phyloP scores from a whole-genome alignment of 2,888 invertebrate genomes.

The Neocrepidodera transversa region DNA sequence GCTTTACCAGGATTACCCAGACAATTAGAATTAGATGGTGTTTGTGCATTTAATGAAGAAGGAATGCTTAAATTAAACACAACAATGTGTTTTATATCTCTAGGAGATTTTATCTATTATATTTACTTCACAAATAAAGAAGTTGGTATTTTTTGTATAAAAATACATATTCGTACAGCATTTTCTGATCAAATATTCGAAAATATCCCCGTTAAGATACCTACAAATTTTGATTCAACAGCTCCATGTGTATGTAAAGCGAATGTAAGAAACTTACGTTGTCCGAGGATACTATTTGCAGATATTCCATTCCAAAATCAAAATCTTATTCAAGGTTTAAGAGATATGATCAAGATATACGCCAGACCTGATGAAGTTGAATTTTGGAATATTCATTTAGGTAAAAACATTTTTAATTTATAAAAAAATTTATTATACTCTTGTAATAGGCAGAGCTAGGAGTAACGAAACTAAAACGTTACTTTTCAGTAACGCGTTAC shows the following conservation, averaged over 20 bases:
- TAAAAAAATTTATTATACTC: too few species aligned
- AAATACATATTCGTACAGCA: constrained; percentile 36
- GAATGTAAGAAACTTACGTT: constrained; percentile 37
- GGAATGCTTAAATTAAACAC: constrained; percentile 22
- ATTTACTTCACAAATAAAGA: constrained; percentile 46
- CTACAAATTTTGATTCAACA: constrained; percentile 30
- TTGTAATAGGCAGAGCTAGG: too few species aligned
- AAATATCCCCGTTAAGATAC: constrained; percentile 36
- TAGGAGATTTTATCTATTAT: constrained; percentile 33
- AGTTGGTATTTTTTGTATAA: constrained; percentile 50
- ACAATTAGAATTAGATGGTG: constrained; percentile 23
- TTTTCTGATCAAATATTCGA: constrained; percentile 5
- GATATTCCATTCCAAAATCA: constrained; percentile 50
- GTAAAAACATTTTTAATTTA: constrained; percentile 32
- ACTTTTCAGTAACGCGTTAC: too few species aligned
- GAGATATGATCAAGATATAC: constrained; percentile 41
- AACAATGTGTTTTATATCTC: constrained; percentile 33
- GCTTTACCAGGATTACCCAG: constrained; percentile 31
- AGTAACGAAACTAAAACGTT: too few species aligned
- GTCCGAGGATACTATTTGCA: constrained; percentile 46
- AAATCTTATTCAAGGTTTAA: constrained; percentile 45
- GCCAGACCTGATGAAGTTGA: constrained; percentile 38
- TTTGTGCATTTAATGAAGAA: constrained; percentile 24
- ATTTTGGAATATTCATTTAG: constrained; percentile 49
- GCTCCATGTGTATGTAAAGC: constrained; percentile 42